Evolutionary conservation across 2,797 vertebrate species (phyloP), one percentile per base, ranked within the genome.

Genomic region (Podarcis siculus): DNA sequence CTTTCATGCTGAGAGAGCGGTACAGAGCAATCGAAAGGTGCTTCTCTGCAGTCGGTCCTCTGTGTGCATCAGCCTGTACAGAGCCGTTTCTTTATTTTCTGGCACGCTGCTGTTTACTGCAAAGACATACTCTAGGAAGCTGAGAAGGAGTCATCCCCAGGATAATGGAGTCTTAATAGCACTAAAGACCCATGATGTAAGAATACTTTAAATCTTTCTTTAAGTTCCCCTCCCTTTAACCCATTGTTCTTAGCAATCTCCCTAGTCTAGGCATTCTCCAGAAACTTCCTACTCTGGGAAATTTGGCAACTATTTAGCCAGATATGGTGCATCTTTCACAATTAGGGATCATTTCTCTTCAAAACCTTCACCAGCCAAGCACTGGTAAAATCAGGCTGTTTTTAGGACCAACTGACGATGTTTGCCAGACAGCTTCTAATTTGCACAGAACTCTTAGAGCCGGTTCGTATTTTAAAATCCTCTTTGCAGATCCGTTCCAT

Each of bases 31-130:
- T 0, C 45, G 35, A 82, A 89, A 84, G 80, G 10, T 30, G 25
- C 37, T 86, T 88, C 17, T 9, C 79, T 35, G 27, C 76, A 83
- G 13, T 3, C 86, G 35, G 66, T 42, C 1, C 7, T 12, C 30
- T 12, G 73, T 49, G 66, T 45, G 45, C 32, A 42, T 8, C 7
- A 3, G 4, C 83, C 0, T 23, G 45, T 61, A 49, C 72, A 27
- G n/a, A 42, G 1, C 3, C 0, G n/a, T 13, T 3, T 6, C 12
- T 64, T 87, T 84, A n/a, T 37, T 91, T 78, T 67, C 1, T 9
- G 12, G 42, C 83, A 77, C 27, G 15, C 1, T 79, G 82, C 67
- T 75, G 86, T 83, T 82, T 49, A n/a, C 86, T 86, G 85, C 3
- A 84, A 76, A 83, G 90, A 71, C 6, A 39, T 39, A 79, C 19